Evolutionary conservation across 2,888 invertebrate species (phyloP).

Genomic region (Acronicta alni): DNA sequence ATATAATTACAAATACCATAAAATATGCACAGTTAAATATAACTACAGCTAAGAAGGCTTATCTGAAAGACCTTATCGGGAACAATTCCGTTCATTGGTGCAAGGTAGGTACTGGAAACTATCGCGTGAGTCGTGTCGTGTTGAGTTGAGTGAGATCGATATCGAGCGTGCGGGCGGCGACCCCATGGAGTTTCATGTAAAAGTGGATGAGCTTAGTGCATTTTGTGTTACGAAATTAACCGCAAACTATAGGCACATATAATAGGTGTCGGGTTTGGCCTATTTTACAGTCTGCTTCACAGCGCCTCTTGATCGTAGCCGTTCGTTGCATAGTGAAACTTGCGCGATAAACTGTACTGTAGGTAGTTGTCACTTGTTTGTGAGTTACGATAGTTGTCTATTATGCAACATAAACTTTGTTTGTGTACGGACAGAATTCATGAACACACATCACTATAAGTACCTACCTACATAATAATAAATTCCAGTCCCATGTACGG

Average conservation of each 20-base stretch:
- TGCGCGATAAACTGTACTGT: not conserved
- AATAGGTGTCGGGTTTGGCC: constrained; percentile 13
- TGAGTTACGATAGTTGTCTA: not conserved
- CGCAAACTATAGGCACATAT: not conserved
- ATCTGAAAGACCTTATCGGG: constrained; percentile 59
- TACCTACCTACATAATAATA: too few relatives aligned
- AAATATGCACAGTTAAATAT: not conserved
- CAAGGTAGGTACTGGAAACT: constrained; percentile 55
- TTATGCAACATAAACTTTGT: too few relatives aligned
- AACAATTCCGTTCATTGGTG: constrained; percentile 57
- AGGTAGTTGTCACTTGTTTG: not conserved
- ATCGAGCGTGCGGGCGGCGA: constrained; percentile 73
- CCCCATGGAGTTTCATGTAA: constrained; percentile 62
- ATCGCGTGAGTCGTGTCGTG: constrained; percentile 72
- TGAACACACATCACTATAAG: too few relatives aligned
- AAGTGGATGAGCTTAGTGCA: constrained; percentile 56
- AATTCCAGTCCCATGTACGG: too few relatives aligned
- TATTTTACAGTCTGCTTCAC: constrained; percentile 47
- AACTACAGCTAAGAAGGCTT: constrained; percentile 31
- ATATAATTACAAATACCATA: too few relatives aligned
- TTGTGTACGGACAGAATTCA: too few relatives aligned
- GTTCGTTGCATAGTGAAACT: not conserved
- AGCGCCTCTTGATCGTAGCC: constrained; percentile 19
- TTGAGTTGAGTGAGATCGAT: constrained; percentile 72
- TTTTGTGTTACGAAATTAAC: constrained; percentile 34